These are phyloP conservation scores for Rhinogobius similis DNA, from an alignment of 2,113 vertebrate species.

Conservation along the genomic window DNA sequence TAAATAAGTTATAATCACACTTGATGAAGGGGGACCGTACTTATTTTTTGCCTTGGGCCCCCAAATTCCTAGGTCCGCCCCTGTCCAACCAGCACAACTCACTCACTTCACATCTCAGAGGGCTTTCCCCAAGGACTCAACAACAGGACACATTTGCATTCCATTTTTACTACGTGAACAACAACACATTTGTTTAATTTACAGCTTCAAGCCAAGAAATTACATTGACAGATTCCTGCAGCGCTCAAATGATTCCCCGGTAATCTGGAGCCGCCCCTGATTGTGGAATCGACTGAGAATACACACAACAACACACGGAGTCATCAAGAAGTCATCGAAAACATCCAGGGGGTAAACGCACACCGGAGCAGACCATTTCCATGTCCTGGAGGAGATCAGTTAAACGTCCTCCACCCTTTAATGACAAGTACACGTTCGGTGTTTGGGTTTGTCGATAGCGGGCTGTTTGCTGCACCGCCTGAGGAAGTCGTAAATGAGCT, in stretches of 20 bases:
- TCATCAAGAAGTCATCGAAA: conserved; percentile 67
- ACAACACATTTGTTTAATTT: conserved; percentile 2
- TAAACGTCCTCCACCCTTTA: conserved; percentile 75
- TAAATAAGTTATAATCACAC: no score
- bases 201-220: conserved; percentile 13
- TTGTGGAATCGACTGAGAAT: conserved; percentile 38
- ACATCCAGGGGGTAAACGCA: conserved; percentile 67
- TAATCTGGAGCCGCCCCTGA: conserved; percentile 11
- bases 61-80: no score
- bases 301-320: conserved; percentile 34
- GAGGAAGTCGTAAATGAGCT: conserved; percentile 65
- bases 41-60: no score
- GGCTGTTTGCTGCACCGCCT: conserved; percentile 62
- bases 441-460: conserved; percentile 62
- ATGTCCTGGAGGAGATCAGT: conserved; percentile 67
- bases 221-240: conserved; percentile 25
- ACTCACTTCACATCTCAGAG: no score
- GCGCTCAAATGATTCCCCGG: conserved; percentile 32
- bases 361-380: conserved; percentile 65
- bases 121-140: no score
- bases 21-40: no score
- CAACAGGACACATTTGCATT: no score
- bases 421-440: conserved; percentile 72
- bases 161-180: not conserved
- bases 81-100: no score